A percentile compares a stretch with the other conserved stretches of the same genome.
phyloP scores from a whole-genome alignment of 1,140 invertebrate species.

The Lordiphosa clarofinis region DNA sequence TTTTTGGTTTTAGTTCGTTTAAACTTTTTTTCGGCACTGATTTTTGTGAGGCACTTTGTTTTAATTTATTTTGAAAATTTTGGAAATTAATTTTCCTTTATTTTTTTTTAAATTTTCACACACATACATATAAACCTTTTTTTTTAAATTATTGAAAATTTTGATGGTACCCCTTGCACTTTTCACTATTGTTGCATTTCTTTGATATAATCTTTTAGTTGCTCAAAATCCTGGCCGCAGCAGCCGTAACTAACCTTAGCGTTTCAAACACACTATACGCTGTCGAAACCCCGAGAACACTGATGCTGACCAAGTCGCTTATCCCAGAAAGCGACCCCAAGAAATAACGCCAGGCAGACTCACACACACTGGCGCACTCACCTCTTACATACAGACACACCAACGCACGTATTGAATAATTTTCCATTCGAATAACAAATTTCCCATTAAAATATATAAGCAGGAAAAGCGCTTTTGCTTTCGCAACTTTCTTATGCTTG shows the following conservation, averaged over 20 bases:
- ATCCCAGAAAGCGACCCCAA: constrained; percentile 69
- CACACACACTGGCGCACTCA: constrained; percentile 24
- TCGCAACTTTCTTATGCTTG: constrained; percentile 50
- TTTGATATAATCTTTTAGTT: constrained; percentile 23
- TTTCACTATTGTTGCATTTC: constrained; percentile 39
- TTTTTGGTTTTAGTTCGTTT: constrained; percentile 1
- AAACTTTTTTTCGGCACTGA: not conserved
- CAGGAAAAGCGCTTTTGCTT: constrained; percentile 66
- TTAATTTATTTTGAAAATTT: no score
- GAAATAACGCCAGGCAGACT: constrained; percentile 47
- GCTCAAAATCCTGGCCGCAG: constrained; percentile 52
- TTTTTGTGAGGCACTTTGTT: constrained; percentile 7
- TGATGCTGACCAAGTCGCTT: constrained; percentile 74
- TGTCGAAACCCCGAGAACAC: constrained; percentile 80
- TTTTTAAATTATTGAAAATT: not conserved
- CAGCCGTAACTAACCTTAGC: constrained; percentile 79
- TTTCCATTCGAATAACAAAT: constrained; percentile 62
- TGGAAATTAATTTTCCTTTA: not conserved
- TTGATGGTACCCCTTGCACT: constrained; percentile 36
- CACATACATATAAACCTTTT: constrained; percentile 57
- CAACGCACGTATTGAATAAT: constrained; percentile 63
- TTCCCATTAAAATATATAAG: constrained; percentile 66
- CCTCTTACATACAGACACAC: constrained; percentile 18
- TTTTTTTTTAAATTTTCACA: constrained; percentile 26
- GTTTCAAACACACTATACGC: constrained; percentile 80